Conservation (phyloP, 1,140 invertebrate species). For the Lamellibrachia luymesi region DNA sequence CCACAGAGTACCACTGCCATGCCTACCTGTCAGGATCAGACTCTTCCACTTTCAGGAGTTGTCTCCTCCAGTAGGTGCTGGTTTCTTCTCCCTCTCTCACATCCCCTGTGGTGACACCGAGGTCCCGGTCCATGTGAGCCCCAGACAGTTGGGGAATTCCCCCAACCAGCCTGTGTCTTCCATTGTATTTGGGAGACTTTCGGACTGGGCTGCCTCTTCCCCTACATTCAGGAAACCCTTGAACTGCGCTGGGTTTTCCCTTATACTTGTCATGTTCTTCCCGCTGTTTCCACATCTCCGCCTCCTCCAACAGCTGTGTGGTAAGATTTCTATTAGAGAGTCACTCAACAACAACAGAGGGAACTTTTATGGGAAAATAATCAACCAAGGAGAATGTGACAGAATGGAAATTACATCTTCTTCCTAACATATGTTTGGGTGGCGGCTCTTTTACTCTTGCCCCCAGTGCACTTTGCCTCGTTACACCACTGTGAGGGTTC, state of each 20-base stretch:
- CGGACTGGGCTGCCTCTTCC: neutral
- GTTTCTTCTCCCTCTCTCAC: neutral
- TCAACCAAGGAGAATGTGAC: neutral
- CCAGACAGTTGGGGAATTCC: slow-evolving; percentile 24
- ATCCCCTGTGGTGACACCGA: neutral
- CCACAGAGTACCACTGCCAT: neutral
- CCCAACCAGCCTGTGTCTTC: neutral
- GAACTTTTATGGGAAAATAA: slow-evolving; percentile 3
- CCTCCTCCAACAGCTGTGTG: slow-evolving; percentile 50
- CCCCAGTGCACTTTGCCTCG: too few species aligned
- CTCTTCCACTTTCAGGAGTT: slow-evolving; percentile 39
- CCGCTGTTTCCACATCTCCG: slow-evolving; percentile 53
- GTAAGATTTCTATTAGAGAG: neutral
- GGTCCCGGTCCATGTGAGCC: slow-evolving; percentile 40
- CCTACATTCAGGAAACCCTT: neutral
- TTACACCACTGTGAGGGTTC: too few species aligned
- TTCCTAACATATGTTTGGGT: neutral
- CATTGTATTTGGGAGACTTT: neutral
- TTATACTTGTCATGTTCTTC: slow-evolving; percentile 34
- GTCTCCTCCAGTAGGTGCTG: slow-evolving; percentile 33
- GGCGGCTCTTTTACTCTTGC: too few species aligned
- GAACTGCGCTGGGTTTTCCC: slow-evolving; percentile 38
- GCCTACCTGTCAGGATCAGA: slow-evolving; percentile 37
- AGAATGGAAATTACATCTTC: neutral
- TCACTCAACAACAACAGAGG: neutral